Evolutionary conservation across 2,888 invertebrate species (phyloP).

Genomic region (Scaptomyza parva): DNA sequence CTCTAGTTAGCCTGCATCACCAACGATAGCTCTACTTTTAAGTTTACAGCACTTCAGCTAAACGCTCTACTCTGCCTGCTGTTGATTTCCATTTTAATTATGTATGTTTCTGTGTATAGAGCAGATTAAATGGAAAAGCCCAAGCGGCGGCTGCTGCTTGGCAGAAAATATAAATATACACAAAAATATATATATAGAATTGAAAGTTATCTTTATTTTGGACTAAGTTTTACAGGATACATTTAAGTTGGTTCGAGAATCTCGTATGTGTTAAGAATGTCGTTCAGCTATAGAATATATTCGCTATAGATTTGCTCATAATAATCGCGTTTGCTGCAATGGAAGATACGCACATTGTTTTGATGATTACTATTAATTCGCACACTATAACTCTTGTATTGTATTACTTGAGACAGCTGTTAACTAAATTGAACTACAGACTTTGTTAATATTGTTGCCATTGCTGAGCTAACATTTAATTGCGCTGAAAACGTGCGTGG

Average conservation of each 20-base stretch:
- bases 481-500: slow-evolving; percentile 63
- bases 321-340: slow-evolving; percentile 82
- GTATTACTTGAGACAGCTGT: slow-evolving; percentile 24
- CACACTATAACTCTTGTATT: slow-evolving; percentile 15
- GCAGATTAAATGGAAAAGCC: slow-evolving; percentile 64
- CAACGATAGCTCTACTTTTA: slow-evolving; percentile 56
- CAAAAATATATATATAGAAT: slow-evolving; percentile 50
- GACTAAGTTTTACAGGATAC: slow-evolving; percentile 56
- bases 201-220: slow-evolving; percentile 67
- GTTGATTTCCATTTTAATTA: slow-evolving; percentile 52
- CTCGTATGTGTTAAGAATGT: slow-evolving; percentile 32
- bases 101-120: slow-evolving; percentile 49
- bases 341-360: slow-evolving; percentile 70
- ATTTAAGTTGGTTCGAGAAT: slow-evolving; percentile 33
- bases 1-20: slow-evolving; percentile 56
- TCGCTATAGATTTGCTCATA: slow-evolving; percentile 81
- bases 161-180: slow-evolving; percentile 12
- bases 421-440: slow-evolving; percentile 44
- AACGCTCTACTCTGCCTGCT: slow-evolving; percentile 22
- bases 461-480: slow-evolving; percentile 36
- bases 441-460: slow-evolving; percentile 42
- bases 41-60: slow-evolving; percentile 35
- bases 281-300: slow-evolving; percentile 72
- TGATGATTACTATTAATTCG: slow-evolving; percentile 31
- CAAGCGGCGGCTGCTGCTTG: slow-evolving; percentile 49